These are phyloP conservation scores for Marcusenius ussheri DNA, from an alignment of 2,113 vertebrate species.

Conservation along the genomic window DNA sequence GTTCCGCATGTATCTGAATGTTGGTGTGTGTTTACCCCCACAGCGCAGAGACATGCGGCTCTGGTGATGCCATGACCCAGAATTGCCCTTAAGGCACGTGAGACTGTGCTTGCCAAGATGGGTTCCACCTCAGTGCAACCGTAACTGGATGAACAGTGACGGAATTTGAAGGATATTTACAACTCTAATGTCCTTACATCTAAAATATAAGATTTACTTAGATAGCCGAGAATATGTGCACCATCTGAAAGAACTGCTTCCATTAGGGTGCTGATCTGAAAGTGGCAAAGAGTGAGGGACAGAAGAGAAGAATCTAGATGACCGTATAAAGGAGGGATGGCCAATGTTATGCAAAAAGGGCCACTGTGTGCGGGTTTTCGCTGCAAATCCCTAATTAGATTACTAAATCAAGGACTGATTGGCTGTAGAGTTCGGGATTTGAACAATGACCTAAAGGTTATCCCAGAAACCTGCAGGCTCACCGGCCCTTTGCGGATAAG, in stretches of 20 bases:
- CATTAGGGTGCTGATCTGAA: neutral
- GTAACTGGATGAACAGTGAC: neutral
- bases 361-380: neutral
- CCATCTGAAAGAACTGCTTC: neutral
- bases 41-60: neutral
- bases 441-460: neutral
- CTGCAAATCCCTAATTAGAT: neutral
- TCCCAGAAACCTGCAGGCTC: neutral
- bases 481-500: neutral
- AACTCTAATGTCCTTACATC: neutral
- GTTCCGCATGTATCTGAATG: neutral
- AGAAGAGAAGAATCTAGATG: neutral
- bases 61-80: neutral
- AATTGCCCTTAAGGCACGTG: neutral
- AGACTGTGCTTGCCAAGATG: neutral
- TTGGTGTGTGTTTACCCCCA: neutral
- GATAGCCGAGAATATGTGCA: neutral
- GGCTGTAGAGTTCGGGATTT: neutral
- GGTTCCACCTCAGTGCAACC: neutral
- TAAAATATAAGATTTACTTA: neutral
- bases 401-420: neutral
- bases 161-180: neutral
- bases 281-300: neutral
- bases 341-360: neutral
- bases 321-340: neutral